Conservation (phyloP, 2,113 vertebrate species). For the Deroptyus accipitrinus region DNA sequence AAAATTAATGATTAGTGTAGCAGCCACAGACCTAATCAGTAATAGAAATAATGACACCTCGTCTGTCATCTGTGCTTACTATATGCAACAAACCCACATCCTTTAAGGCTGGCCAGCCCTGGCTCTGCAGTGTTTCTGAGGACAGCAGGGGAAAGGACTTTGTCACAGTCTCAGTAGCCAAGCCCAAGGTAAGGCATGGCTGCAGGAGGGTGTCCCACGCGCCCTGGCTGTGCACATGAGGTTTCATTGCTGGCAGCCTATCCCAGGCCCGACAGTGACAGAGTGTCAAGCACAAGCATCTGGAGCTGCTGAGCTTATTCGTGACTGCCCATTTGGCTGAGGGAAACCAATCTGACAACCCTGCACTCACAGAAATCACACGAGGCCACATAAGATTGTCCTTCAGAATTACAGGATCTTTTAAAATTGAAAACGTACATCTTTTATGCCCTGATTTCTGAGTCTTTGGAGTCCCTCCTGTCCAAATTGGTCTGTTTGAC, state of each 20-base stretch:
- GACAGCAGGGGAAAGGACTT: not conserved
- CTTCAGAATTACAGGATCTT: not conserved
- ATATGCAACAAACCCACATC: accelerated
- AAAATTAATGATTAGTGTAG: not conserved
- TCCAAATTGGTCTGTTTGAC: not conserved
- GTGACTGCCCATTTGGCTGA: accelerated
- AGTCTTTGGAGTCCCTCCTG: not conserved
- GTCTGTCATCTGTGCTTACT: not conserved
- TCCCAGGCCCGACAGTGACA: accelerated
- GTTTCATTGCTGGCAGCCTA: not conserved
- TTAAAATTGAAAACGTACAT: not conserved
- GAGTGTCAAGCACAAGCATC: not conserved
- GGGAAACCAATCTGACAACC: not conserved
- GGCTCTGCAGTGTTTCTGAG: not conserved
- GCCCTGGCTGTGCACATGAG: not conserved
- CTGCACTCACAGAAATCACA: not conserved
- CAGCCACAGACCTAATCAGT: not conserved
- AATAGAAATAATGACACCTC: not conserved
- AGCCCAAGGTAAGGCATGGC: accelerated
- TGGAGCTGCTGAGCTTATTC: not conserved
- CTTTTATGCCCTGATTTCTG: not conserved
- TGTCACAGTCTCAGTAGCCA: accelerated
- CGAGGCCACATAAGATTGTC: not conserved
- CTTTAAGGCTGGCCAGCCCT: not conserved
- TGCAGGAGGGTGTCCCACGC: accelerated